Base-by-base conservation (phyloP, 2,797 vertebrate species). In the Poeciliopsis paucimaculata region DNA sequence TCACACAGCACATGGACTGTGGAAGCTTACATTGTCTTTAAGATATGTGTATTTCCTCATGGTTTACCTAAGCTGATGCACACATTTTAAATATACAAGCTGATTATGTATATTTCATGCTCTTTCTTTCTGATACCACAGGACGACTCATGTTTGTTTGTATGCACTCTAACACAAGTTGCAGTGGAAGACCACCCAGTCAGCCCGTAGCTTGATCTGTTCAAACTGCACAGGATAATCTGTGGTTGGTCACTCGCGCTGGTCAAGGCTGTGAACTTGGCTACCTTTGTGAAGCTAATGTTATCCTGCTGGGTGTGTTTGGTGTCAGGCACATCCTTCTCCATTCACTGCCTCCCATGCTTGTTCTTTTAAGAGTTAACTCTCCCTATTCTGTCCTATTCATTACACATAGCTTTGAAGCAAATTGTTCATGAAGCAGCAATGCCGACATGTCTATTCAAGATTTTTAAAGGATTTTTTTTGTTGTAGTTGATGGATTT, bases 181-280 rank as follows among this genome's bases (percentile, higher is more conserved):
- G 81, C 87, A 79, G 77, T 82, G 86, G 81, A 60, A 72, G 96
- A 95, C 95, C 96, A 96, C 96, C 96, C 94, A 95, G 78, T 78
- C 82, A 68, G 90, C 71, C 55, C 71, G 77, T 76, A 86, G 87
- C 80, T 81, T 78, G 83, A 84, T 82, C 79, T 79, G 84, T 83
- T 87, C 81, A 87, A 84, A 86, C 82, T 87, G 86, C 73, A 75
- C 89, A 68, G 75, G 68, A 77, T 80, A 81, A 90, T 89, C 83
- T 83, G 82, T 88, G 87, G 86, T 72, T 81, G 86, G 89, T 88
- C 85, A 68, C 85, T 87, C 77, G 81, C 89, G 86, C 83, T 85
- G 91, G 93, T 95, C 95, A 95, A 95, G 94, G 95, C 92, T 93
- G 88, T 68, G 82, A 91, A 81, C 84, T 89, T 86, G 81, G 51